Base-by-base conservation (phyloP, 1,140 invertebrate species). In the Drosophila micromelanica region DNA sequence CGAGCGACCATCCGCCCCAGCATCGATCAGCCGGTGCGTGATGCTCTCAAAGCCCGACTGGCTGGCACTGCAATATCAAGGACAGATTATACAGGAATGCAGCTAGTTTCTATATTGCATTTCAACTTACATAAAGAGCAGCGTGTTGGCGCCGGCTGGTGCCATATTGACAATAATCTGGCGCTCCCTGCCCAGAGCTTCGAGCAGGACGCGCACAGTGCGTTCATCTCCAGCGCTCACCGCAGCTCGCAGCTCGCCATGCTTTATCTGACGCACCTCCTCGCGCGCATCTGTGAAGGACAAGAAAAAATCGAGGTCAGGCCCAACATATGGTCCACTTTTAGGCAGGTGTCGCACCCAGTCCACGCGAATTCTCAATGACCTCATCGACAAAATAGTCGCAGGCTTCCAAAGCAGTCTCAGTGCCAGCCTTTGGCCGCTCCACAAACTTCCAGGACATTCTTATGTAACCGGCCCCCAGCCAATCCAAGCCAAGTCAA, bases 141-240 rank as follows among this genome's bases (percentile, higher is more conserved):
- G 90, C 0, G 97, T 98, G 78, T 97, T 97, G 46, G 96, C 95
- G 3, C 97, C 97, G 77, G 95, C 96, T 0, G 97, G 96, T 3
- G 97, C 95, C 94, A 97, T 95, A 89, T 98, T 98, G 57, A 97
- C 94, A 43, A 98, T 94, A 45, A 94, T 93, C 76, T 96, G 95
- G 0, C 95, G 94, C 74, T 96, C 94, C 20, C 92, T 81, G 0
- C 94, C 94, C 43, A 96, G 91, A 1, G 94, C 94, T 51, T 94
- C 93, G 42, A 98, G 93, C 32, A 96, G 93, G 20, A 93, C 94
- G 74, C 93, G 94, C 0, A 96, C 94, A 20, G 94, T 92, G 1
- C 92, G 89, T 5, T 93, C 92, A 87, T 97, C 96, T 0, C 96
- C 95, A 61, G 94, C 93, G 38, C 93, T 92, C 62, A 96, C 96